Conservation (phyloP, 2,797 vertebrate species). For the Aeoliscus strigatus region DNA sequence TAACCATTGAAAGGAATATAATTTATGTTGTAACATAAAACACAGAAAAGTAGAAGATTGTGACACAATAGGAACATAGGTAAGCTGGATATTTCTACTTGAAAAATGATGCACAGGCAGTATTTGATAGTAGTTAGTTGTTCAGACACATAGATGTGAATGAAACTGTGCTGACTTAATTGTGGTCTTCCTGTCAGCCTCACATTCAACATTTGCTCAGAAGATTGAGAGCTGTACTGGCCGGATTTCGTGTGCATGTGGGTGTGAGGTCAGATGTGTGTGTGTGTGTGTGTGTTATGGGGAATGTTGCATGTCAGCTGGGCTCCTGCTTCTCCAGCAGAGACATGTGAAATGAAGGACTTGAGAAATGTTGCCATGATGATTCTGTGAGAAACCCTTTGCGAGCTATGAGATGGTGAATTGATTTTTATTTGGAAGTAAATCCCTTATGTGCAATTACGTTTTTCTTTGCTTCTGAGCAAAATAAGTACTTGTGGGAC, state of each 20-base stretch:
- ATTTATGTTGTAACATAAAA: too few relatives aligned
- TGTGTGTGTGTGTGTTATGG: slow-evolving; percentile 31
- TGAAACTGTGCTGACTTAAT: slow-evolving; percentile 1
- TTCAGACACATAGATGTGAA: too few relatives aligned
- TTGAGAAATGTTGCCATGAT: slow-evolving; percentile 1
- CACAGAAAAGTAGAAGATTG: too few relatives aligned
- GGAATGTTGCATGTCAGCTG: slow-evolving; percentile 37
- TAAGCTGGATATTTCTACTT: too few relatives aligned
- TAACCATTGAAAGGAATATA: too few relatives aligned
- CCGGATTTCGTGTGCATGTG: slow-evolving; percentile 32
- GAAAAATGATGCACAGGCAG: not conserved
- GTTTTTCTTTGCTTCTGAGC: too few relatives aligned
- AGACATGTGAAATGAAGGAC: slow-evolving; percentile 6
- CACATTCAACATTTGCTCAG: slow-evolving; percentile 32
- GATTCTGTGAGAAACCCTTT: not conserved
- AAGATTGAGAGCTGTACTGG: slow-evolving; percentile 25
- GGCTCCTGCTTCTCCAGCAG: slow-evolving; percentile 10
- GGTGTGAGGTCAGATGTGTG: slow-evolving; percentile 44
- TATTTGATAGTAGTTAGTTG: too few relatives aligned
- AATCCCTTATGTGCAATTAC: too few relatives aligned
- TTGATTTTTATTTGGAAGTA: too few relatives aligned
- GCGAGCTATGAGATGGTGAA: too few relatives aligned
- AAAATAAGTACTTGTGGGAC: too few relatives aligned
- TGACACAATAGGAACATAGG: too few relatives aligned
- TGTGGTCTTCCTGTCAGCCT: slow-evolving; percentile 20